Evolutionary conservation across 2,888 invertebrate species (phyloP), one percentile per base, ranked within the genome.

Genomic region (Mamestra brassicae): DNA sequence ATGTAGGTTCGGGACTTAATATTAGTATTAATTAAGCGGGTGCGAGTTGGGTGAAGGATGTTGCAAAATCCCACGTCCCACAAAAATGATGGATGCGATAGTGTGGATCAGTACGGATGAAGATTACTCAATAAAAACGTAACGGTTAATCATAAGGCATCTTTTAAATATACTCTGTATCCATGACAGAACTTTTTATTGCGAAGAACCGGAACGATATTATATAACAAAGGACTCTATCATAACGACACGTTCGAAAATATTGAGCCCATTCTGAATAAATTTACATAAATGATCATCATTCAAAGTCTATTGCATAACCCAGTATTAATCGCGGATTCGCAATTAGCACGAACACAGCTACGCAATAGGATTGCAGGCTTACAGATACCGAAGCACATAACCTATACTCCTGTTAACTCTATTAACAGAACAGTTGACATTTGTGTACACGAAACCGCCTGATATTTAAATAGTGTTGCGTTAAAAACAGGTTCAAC

Each of bases 401-500:
- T 62, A 78, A 64, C 69, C 60, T 73, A 69, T 36, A 78, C 74
- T 58, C 42, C 34, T 85, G 77, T 68, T 84, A 67, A 79, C 79
- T 77, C 65, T 77, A 77, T 81, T 71, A 82, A 69, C 67, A 50
- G 63, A 62, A 64, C 57, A 36, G 71, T 80, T 85, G 86, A 85
- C 85, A 85, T 85, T 85, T 84, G 86, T 84, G 78, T 76, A 67
- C 71, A 69, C 79, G 66, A 80, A 76, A 65, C 67, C 52, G 34
- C 60, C 72, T 83, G 86, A 83, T 86, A 86, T 86, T 86, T 85
- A 81, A 86, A 86, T 85, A 86, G 61, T 64, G 73, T 84, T 85
- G 83, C 80, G 73, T 71, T 78, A 72, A 85, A 73, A 86, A 86
- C 86, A 79, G 86, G 86, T 86, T 69, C 67, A 72, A 71, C 75